Evolutionary conservation across 64 coral and sea anemone species (phyloP), one percentile per base, ranked within the genome.

Genomic region (Stichodactyla mertensii): DNA sequence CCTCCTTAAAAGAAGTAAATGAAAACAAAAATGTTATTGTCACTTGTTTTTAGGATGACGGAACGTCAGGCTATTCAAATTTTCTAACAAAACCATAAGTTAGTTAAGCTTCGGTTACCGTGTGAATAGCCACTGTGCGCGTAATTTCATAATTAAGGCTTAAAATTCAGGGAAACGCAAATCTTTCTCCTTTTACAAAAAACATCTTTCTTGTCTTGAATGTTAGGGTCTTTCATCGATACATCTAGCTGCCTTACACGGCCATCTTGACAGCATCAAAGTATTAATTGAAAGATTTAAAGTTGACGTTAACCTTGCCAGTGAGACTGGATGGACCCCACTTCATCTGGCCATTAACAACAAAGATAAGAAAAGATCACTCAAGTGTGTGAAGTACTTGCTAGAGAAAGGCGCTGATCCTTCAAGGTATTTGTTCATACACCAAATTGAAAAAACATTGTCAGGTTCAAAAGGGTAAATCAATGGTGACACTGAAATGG

Each of bases 171-270:
- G 5, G 57, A 45, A 45, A 45, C 36, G 36, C 36, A 45, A 45
- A 45, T 45, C 36, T 45, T 45, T 45, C 36, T 45, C 36, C 36
- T 45, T 45, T 45, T 45, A 45, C 36, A 45, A 45, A 45, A 45
- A 45, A 0, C 4, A 20, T 66, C 22, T 66, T n/a, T 66, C 6
- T n/a, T 66, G 7, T 66, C 6, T n/a, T 78, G 36, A 45, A 61
- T 52, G 24, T 4, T 55, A 98, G 92, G 97, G 97, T 55, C 88
- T 99, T 51, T 88, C 90, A 16, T 88, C 97, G 52, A 86, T 99
- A 52, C 97, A 99, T 52, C 20, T 99, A 55, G 97, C 97, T 83
- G 97, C 97, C 6, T 91, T 91, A 85, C 86, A 99, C 52, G 97
- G 97, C 10, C 97, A 99, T 80, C 74, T 99, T 14, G 90, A 99